Evolutionary conservation across 2,888 invertebrate species (phyloP).

Genomic region (Dryobotodes eremita): DNA sequence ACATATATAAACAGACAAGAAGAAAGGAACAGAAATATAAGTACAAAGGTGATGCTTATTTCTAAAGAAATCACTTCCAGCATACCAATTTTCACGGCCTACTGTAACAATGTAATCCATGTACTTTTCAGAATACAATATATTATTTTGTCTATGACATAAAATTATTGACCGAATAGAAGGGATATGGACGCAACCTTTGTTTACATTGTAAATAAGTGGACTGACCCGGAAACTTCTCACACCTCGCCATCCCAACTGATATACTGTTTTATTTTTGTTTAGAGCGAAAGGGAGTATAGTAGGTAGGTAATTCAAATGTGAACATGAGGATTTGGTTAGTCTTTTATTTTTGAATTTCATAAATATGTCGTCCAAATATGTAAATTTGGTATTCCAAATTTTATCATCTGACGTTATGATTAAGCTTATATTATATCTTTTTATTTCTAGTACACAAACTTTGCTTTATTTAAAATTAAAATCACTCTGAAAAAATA

Average conservation of each 20-base stretch:
- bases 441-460: too few relatives aligned
- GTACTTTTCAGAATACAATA: neutral
- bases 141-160: slow-evolving; percentile 14
- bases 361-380: neutral
- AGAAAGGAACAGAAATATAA: too few relatives aligned
- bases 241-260: slow-evolving; percentile 35
- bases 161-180: slow-evolving; percentile 53
- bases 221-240: slow-evolving; percentile 68
- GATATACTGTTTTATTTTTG: slow-evolving; percentile 37
- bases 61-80: too few relatives aligned
- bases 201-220: slow-evolving; percentile 70
- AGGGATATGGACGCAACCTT: slow-evolving; percentile 38
- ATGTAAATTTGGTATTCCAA: neutral
- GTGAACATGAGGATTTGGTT: neutral
- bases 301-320: neutral
- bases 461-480: neutral
- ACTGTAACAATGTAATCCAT: neutral
- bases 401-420: neutral
- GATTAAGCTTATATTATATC: neutral
- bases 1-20: too few relatives aligned
- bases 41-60: too few relatives aligned
- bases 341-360: neutral
- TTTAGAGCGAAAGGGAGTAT: slow-evolving; percentile 18
- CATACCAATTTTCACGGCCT: too few relatives aligned
- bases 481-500: neutral